A percentile compares a stretch with the other conserved stretches of the same genome.
phyloP scores from a whole-genome alignment of 1,140 invertebrate genomes.

The Hyposmocoma kahamanoa region DNA sequence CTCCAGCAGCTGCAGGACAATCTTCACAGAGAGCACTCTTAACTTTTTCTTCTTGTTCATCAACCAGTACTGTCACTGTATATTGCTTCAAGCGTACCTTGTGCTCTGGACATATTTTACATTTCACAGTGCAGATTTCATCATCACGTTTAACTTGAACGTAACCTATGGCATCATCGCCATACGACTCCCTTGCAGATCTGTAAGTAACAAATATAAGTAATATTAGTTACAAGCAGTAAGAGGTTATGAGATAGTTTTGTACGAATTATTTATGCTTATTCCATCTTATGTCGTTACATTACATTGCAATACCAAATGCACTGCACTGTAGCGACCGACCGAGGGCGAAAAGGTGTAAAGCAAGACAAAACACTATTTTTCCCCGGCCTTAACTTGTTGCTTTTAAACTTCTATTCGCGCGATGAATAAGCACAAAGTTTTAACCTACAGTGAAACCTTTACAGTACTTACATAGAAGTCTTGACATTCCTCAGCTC shows the following conservation, averaged over 20 bases:
- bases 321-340: too few species aligned
- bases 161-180: slow-evolving; percentile 33
- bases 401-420: too few species aligned
- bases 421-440: too few species aligned
- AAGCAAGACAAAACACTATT: too few species aligned
- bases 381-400: too few species aligned
- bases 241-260: neutral
- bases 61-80: neutral
- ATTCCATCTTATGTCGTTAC: too few species aligned
- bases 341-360: too few species aligned
- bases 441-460: too few species aligned
- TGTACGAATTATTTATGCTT: neutral
- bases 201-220: too few species aligned
- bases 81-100: slow-evolving; percentile 24
- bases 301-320: too few species aligned
- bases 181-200: slow-evolving; percentile 25
- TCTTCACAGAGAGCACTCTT: slow-evolving; percentile 16
- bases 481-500: slow-evolving; percentile 29
- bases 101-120: slow-evolving; percentile 32
- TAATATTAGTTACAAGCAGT: neutral
- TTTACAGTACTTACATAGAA: slow-evolving; percentile 26
- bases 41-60: slow-evolving; percentile 15
- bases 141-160: slow-evolving; percentile 29
- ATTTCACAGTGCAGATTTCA: slow-evolving; percentile 23
- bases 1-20: slow-evolving; percentile 21